Conservation (phyloP, 2,888 invertebrate species). For the Tinea pellionella region DNA sequence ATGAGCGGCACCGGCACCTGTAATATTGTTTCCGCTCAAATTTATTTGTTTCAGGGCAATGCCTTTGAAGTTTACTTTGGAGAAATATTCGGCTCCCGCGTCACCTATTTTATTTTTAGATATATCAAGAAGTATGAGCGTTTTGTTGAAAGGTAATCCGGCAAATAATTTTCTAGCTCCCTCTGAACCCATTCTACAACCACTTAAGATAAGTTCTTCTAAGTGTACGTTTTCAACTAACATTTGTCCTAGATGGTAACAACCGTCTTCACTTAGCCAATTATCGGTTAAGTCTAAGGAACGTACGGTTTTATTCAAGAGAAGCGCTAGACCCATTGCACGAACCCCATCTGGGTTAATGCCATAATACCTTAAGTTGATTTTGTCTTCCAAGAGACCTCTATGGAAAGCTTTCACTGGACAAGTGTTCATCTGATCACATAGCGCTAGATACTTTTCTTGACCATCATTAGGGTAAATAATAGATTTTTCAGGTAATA, state of each 20-base stretch:
- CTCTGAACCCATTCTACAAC: slow-evolving; percentile 40
- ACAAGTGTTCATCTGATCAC: slow-evolving; percentile 38
- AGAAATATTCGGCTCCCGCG: slow-evolving; percentile 29
- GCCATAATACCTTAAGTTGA: slow-evolving; percentile 46
- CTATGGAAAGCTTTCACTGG: slow-evolving; percentile 35
- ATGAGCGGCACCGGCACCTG: slow-evolving; percentile 26
- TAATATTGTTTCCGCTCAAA: slow-evolving; percentile 38
- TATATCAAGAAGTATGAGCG: slow-evolving; percentile 31
- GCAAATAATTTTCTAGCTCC: slow-evolving; percentile 29
- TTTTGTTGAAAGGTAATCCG: slow-evolving; percentile 27
- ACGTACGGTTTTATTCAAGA: slow-evolving; percentile 35
- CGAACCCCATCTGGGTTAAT: slow-evolving; percentile 38
- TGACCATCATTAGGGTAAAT: slow-evolving; percentile 44
- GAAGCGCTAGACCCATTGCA: slow-evolving; percentile 41
- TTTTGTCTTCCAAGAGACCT: slow-evolving; percentile 29
- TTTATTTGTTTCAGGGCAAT: slow-evolving; percentile 30
- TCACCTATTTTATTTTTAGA: slow-evolving; percentile 36
- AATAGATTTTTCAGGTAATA: slow-evolving; percentile 25
- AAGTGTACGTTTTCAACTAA: slow-evolving; percentile 31
- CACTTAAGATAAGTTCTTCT: slow-evolving; percentile 35
- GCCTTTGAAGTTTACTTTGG: slow-evolving; percentile 28
- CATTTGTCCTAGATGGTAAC: slow-evolving; percentile 46
- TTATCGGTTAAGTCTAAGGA: slow-evolving; percentile 39
- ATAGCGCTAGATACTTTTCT: slow-evolving; percentile 37
- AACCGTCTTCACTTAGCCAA: slow-evolving; percentile 40